Evolutionary conservation across 35 echinoderm and acorn worm species (phyloP), one percentile per base, ranked within the genome.

Genomic region (Holothuria glaberrima): DNA sequence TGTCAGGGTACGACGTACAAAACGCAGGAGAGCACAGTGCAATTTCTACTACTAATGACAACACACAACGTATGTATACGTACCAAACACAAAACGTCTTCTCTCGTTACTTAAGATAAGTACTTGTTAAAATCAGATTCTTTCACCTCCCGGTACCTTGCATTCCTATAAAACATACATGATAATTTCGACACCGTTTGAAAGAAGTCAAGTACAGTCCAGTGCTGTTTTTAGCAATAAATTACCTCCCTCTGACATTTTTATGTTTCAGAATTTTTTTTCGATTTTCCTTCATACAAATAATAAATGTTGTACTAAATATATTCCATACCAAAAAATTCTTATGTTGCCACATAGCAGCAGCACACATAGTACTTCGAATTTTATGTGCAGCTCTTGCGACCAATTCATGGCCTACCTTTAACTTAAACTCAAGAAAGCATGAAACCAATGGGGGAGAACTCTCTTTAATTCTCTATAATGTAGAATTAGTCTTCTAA

Each of bases 41-140:
- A 50, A 78, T 48, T 78, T 48, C 74, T 78, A 78, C 50, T 25
- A 48, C 74, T 78, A 78, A 30, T 78, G 36, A 78, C 35, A 78
- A 78, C 38, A 78, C 44, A 52, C 36, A 78, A 78, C 50, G 44
- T 78, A 24, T 78, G 74, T 38, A 78, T 48, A 48, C 33, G 44
- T 78, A 78, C 74, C 74, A 78, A 25, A 48, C 74, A 78, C 74
- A 78, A 78, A 78, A 48, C 44, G 9, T 54, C 50, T 78, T 48
- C 24, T 78, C 74, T 78, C 20, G 32, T 14, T 69, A 24, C 44
- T 78, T 48, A 48, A 48, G 50, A 78, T 78, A 78, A 78, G 50
- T 48, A 78, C 33, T 48, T 48, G 50, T 78, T 21, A 26, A 21
- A 41, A 78, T 48, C 44, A 25, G 41, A 12, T 41, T 48, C 24